These are phyloP conservation scores for Ophioderma brevispina DNA, from an alignment of 35 echinoderm and acorn worm species.

Conservation along the genomic window DNA sequence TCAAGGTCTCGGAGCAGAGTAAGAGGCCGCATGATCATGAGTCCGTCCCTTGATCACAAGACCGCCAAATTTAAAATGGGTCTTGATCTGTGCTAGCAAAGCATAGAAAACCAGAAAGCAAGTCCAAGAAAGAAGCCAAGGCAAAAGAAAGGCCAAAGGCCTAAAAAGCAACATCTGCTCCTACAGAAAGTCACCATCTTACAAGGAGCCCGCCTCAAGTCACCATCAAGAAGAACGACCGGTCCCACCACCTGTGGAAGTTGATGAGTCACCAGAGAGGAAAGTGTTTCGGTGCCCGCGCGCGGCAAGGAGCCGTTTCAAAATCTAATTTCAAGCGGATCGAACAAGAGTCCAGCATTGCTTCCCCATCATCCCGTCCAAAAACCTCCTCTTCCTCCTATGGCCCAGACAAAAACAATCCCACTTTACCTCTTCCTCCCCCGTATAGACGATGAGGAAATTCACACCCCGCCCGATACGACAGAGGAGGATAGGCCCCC, in stretches of 20 bases:
- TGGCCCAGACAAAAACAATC: slow-evolving; percentile 39
- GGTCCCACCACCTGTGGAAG: neutral
- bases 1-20: slow-evolving; percentile 46
- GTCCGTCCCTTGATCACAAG: slow-evolving; percentile 48
- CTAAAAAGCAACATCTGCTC: slow-evolving; percentile 33
- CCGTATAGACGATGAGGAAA: slow-evolving; percentile 57
- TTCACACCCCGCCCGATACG: neutral
- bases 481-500: slow-evolving; percentile 51
- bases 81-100: slow-evolving; percentile 69
- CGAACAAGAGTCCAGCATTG: slow-evolving; percentile 19
- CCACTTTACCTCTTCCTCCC: slow-evolving; percentile 72
- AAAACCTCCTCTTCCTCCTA: slow-evolving; percentile 17
- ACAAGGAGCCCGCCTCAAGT: slow-evolving; percentile 44
- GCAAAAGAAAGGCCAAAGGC: slow-evolving; percentile 1
- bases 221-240: slow-evolving; percentile 66
- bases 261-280: slow-evolving; percentile 13
- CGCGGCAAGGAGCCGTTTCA: slow-evolving; percentile 40
- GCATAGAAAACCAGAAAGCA: slow-evolving; percentile 54
- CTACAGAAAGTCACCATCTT: neutral
- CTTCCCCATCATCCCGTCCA: slow-evolving; percentile 16
- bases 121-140: slow-evolving; percentile 19
- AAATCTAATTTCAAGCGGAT: slow-evolving; percentile 77
- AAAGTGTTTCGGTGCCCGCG: slow-evolving; percentile 53
- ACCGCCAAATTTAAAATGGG: slow-evolving; percentile 76
- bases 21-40: slow-evolving; percentile 44